Evolutionary conservation across 1,140 invertebrate species (phyloP), one percentile per base, ranked within the genome.

Genomic region (Lordiphosa mommai): DNA sequence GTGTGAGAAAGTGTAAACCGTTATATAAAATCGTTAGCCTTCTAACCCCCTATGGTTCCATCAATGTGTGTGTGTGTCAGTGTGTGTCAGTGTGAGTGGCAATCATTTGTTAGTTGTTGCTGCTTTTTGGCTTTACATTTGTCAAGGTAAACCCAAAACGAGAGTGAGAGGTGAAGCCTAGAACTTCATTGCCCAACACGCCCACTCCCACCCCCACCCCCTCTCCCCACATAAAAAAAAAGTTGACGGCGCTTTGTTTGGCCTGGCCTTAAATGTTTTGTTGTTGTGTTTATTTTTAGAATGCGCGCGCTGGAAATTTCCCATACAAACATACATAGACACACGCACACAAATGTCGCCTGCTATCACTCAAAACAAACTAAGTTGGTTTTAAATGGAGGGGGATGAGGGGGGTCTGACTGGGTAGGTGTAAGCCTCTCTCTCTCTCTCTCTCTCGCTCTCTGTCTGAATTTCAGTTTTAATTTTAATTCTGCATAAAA

Each of bases 241-340:
- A 14, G n/a, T 65, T 33, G 49, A 30, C 32, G 59, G 41, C 49
- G 59, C 37, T 49, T 27, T 29, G 46, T 32, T 49, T 30, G 12
- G 58, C 30, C 33, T 46, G 56, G 47, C 55, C 64, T 43, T 40
- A 64, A 64, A 65, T 55, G 61, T 55, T 64, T 52, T 52, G 59
- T 27, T 27, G 61, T 67, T 82, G 59, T 51, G 49, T 68, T 79
- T 84, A 84, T 84, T 84, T 84, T 66, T 84, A 84, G 77, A 84
- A 67, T 64, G 44, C 80, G 58, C 50, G 66, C 66, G 79, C 79
- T 85, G 77, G 79, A 84, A 84, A 84, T 77, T 84, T 84, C 77
- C 73, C 73, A 68, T 66, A 23, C 65, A 56, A 66, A 40, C 51
- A 64, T 34, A 27, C 43, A 44, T 17, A 60, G 47, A 60, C 13